phyloP scores from a whole-genome alignment of 2,113 vertebrate genomes.

The Nanorana parkeri region DNA sequence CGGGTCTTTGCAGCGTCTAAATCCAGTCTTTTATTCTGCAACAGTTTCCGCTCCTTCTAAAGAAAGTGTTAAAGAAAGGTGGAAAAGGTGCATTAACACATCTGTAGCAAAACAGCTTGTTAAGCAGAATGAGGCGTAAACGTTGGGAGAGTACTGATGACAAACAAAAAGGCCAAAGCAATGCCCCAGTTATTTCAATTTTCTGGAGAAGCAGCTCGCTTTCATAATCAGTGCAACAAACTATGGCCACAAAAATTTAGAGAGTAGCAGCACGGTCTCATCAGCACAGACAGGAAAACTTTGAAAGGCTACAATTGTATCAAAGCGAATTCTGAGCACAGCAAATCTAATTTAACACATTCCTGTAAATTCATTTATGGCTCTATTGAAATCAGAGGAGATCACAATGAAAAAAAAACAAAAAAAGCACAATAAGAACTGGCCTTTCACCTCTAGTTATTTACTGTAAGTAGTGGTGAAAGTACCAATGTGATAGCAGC shows the following conservation, averaged over 20 bases:
- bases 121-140: background rate
- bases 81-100: background rate
- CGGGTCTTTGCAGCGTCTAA: slow-evolving; percentile 96
- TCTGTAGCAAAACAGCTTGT: background rate
- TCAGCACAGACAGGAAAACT: no score
- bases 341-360: no score
- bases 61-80: background rate
- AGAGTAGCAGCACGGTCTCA: no score
- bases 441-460: no score
- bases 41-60: slow-evolving; percentile 95
- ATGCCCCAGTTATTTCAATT: background rate
- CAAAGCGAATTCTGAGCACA: no score
- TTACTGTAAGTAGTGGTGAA: no score
- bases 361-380: no score
- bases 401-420: no score
- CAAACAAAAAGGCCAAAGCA: background rate
- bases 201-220: background rate
- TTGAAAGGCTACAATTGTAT: no score
- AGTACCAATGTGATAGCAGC: no score
- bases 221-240: background rate
- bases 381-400: no score
- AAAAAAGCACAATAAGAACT: no score
- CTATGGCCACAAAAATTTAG: background rate
- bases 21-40: slow-evolving; percentile 95
- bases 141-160: background rate